Percentiles rank a stretch among this genome's conserved stretches.
These are phyloP conservation scores for Microctonus aethiopoides DNA, from an alignment of 2,888 invertebrate species.

Conservation along the genomic window DNA sequence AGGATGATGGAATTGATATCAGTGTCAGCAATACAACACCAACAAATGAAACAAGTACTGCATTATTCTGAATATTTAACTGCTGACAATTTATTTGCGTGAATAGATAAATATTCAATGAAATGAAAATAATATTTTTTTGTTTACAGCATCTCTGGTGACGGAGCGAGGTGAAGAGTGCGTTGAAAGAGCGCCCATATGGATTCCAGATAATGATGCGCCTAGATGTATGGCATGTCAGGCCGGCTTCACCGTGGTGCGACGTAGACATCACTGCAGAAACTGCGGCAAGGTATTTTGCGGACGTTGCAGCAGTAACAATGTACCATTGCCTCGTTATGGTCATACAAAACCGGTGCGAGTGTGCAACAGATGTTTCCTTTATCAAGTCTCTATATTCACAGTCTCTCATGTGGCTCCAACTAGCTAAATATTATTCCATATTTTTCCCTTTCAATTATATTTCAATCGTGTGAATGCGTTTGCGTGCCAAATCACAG, in stretches of 20 bases:
- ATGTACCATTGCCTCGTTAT: constrained; percentile 91
- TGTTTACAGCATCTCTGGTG: constrained; percentile 53
- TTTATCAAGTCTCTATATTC: constrained; percentile 77
- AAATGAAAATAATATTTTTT: not conserved
- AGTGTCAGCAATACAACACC: constrained; percentile 46
- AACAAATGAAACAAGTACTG: constrained; percentile 55
- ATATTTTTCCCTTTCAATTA: not conserved
- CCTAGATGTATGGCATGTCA: constrained; percentile 94
- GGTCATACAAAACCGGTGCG: constrained; percentile 93
- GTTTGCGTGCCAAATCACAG: not conserved
- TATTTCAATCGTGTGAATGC: not conserved
- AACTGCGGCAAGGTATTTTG: constrained; percentile 98
- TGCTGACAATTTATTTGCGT: not conserved
- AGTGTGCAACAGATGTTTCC: constrained; percentile 91
- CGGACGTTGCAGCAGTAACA: constrained; percentile 92
- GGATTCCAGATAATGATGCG: constrained; percentile 95
- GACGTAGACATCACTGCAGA: constrained; percentile 95
- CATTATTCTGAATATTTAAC: constrained; percentile 5
- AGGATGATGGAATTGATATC: not conserved
- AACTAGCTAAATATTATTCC: constrained; percentile 58
- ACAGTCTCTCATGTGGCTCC: constrained; percentile 65
- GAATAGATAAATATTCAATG: constrained; percentile 8
- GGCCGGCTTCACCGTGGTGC: constrained; percentile 92
- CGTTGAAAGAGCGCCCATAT: constrained; percentile 78
- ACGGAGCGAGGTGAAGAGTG: constrained; percentile 64